Evolutionary conservation across 1,140 invertebrate genomes (phyloP), one percentile per base, ranked within the genome.

Genomic region (Pseudomyrmex flavicornis): DNA sequence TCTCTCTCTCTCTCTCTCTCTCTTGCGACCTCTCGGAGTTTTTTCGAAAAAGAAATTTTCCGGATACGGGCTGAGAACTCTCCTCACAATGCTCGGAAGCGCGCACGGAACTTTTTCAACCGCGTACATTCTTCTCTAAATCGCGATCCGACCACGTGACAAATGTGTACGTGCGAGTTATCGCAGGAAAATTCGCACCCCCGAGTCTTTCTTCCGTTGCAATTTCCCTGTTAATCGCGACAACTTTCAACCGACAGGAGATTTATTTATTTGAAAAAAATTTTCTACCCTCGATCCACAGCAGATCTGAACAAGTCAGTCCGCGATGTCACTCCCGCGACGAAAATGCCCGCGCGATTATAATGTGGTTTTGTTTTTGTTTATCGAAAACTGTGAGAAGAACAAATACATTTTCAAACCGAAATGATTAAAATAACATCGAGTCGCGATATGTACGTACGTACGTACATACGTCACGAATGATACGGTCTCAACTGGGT

Each of bases 91-190:
- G 7, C 10, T 48, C 7, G 3, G 15, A 12, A 48, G 22, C 35
- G 35, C 50, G 50, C 50, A 12, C 17, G 52, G 8, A 48, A 59
- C 20, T 17, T 59, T 59, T 65, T 54, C 48, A 76, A 7, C n/a
- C 59, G 15, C 17, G 35, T 65, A 35, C 35, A 10, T 17, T n/a
- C 12, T 2, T 44, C 58, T 3, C 44, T 70, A 50, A 48, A 50
- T 70, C 66, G 65, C 44, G 4, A 8, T 50, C 44, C 20, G 15
- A 59, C 66, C 66, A 80, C 66, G 54, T 72, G 76, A 80, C 20
- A 13, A 2, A 13, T 59, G 13, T 75, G n/a, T 44, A 46, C 35
- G 54, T 48, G 10, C 59, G 50, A 7, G 17, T 12, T 65, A 52
- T 13, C 9, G 10, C 52, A 52, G 26, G 44, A 35, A 20, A 17